Evolutionary conservation across 2,113 vertebrate species (phyloP), one percentile per base, ranked within the genome.

Genomic region (Takifugu flavidus): DNA sequence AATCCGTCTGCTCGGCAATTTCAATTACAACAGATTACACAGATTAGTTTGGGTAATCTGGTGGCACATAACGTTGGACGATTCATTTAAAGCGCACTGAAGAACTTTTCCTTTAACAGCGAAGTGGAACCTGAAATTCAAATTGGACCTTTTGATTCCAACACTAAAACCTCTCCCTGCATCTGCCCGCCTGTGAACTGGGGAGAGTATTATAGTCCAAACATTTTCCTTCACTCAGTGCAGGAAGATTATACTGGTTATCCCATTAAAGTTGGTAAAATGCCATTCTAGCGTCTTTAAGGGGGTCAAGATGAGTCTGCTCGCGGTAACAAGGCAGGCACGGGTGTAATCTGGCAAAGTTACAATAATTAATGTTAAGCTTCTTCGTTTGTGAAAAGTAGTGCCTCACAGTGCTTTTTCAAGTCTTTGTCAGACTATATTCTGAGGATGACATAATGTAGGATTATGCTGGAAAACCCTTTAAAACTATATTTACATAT

Each of bases 301-400:
- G 94, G 95, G 96, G 96, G 96, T 98, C 95, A 99, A 98, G 95
- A 99, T 93, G 96, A 95, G 93, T 95, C 94, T 92, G 94, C 92
- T 92, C 92, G 93, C 91, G 93, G 94, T 98, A 96, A 96, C 96
- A 96, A 95, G 96, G 92, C 94, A 92, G 93, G 90, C 92, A 88
- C 90, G 93, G 94, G 95, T 98, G 96, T 99, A 98, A 98, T 98
- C 96, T 97, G 94, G 94, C 94, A 94, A 95, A 98, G 94, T 98
- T 98, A 96, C 95, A 98, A 97, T 96, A 96, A 98, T 99, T 98
- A 98, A 98, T 98, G 95, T 95, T 99, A 98, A 98, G 96, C 96
- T 98, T 96, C 95, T 96, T 95, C 95, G 92, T 96, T 95, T 95
- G 92, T 95, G 92, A 98, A 49, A 98, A 96, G 94, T 96, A 96